Evolutionary conservation across 1,140 invertebrate genomes (phyloP).

Genomic region (Papilio machaon): DNA sequence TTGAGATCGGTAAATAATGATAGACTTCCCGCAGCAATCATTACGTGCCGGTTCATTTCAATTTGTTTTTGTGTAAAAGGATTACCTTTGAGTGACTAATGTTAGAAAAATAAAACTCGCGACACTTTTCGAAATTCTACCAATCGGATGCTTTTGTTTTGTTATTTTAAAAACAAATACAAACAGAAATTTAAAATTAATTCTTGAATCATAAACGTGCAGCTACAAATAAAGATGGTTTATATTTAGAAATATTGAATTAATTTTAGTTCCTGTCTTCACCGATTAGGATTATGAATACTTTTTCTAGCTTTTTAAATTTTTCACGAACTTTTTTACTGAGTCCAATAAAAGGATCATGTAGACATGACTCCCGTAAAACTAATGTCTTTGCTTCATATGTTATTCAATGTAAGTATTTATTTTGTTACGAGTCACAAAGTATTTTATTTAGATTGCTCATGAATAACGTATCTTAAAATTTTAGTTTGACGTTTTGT

Average conservation of each 20-base stretch:
- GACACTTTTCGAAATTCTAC: not conserved
- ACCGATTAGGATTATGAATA: no score
- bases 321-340: not conserved
- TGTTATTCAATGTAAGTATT: not conserved
- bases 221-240: no score
- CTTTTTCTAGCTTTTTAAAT: no score
- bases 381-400: not conserved
- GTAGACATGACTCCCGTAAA: not conserved
- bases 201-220: no score
- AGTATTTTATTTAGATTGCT: not conserved
- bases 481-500: not conserved
- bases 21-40: slow-evolving; percentile 52
- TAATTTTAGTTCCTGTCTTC: no score
- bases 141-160: not conserved
- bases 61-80: slow-evolving; percentile 33
- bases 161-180: not conserved
- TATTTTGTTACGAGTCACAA: not conserved
- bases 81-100: slow-evolving; percentile 14
- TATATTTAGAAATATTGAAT: no score
- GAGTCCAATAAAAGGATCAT: not conserved
- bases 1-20: slow-evolving; percentile 71
- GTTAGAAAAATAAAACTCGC: not conserved
- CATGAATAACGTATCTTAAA: not conserved
- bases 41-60: slow-evolving; percentile 39
- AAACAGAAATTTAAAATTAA: not conserved